phyloP scores from a whole-genome alignment of 1,140 invertebrate genomes.

The Periplaneta americana region DNA sequence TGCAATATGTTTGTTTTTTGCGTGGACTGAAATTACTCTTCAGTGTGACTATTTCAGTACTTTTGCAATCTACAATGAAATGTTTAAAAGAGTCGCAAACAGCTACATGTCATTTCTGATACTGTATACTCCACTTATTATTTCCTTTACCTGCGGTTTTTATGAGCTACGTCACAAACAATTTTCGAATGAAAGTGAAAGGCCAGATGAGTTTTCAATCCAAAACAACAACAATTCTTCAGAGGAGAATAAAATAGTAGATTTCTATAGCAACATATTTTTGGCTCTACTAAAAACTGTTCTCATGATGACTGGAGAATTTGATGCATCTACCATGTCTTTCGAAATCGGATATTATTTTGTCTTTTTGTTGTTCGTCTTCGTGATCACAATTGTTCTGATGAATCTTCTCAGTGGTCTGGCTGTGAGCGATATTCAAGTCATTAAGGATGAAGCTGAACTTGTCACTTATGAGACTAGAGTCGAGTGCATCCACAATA shows the following conservation, averaged over 20 bases:
- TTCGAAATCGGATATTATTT: constrained; percentile 61
- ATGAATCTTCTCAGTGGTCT: constrained; percentile 76
- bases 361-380: constrained; percentile 71
- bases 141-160: constrained; percentile 75
- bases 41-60: constrained; percentile 66
- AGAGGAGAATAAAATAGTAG: neutral
- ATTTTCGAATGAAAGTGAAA: too few relatives aligned
- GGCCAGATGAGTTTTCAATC: neutral
- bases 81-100: constrained; percentile 67
- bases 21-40: constrained; percentile 66
- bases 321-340: constrained; percentile 66
- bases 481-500: neutral
- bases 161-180: constrained; percentile 61
- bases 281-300: constrained; percentile 71
- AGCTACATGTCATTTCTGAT: constrained; percentile 73
- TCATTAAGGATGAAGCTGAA: constrained; percentile 69
- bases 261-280: constrained; percentile 51
- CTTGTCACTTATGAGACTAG: constrained; percentile 40
- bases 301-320: constrained; percentile 78
- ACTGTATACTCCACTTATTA: constrained; percentile 70
- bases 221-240: neutral
- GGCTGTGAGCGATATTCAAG: constrained; percentile 71
- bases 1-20: constrained; percentile 62
- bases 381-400: constrained; percentile 72
- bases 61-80: constrained; percentile 69